Percentiles rank a stretch among this genome's conserved stretches.
Conservation (phyloP, 1,140 invertebrate species). For the Eupristina koningsbergeri region DNA sequence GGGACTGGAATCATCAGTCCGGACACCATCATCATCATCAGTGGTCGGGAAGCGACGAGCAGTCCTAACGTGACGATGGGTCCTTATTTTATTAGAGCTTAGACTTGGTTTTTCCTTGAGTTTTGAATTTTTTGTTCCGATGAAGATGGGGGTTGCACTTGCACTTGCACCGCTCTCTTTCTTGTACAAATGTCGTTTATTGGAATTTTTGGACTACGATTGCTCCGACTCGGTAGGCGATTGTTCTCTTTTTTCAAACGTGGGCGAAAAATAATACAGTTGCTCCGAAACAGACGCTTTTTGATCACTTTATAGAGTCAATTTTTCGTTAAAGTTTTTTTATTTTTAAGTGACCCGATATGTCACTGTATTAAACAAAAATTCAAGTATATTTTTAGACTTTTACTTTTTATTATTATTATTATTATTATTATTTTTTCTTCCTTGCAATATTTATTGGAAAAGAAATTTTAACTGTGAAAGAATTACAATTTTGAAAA, state of each 20-base stretch:
- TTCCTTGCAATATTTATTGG: too few species aligned
- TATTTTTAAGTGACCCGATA: background rate
- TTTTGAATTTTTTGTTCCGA: background rate
- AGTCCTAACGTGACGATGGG: slow-evolving; percentile 32
- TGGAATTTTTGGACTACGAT: slow-evolving; percentile 21
- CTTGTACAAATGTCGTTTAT: slow-evolving; percentile 30
- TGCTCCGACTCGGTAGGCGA: slow-evolving; percentile 28
- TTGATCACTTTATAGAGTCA: background rate
- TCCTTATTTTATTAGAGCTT: background rate
- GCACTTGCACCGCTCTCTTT: background rate
- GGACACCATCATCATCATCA: slow-evolving; percentile 58
- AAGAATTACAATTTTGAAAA: background rate
- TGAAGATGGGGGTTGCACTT: background rate
- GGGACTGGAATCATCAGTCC: slow-evolving; percentile 78
- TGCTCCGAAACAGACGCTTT: slow-evolving; percentile 27
- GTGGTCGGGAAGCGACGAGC: slow-evolving; percentile 52
- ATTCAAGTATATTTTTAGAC: background rate
- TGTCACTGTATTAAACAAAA: background rate
- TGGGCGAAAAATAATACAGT: background rate
- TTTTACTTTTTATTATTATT: too few species aligned
- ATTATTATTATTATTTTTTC: too few species aligned
- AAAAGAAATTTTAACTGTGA: background rate
- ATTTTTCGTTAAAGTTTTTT: slow-evolving; percentile 25
- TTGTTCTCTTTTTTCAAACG: slow-evolving; percentile 25
- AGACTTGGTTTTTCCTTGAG: background rate